Conservation (phyloP, 2,113 vertebrate species). For the Nothocercus julius region DNA sequence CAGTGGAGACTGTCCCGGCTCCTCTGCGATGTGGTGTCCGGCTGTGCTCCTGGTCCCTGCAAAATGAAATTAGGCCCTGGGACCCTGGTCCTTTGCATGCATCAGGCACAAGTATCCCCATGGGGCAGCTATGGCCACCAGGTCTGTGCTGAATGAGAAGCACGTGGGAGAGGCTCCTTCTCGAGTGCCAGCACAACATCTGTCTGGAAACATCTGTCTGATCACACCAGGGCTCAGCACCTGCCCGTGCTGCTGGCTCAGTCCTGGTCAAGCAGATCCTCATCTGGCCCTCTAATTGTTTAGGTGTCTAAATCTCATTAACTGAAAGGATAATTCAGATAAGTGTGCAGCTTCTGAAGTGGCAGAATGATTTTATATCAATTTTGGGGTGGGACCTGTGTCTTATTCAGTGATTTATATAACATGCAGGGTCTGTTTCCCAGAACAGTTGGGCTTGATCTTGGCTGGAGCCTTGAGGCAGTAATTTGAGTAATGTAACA, state of each 20-base stretch:
- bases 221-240: neutral
- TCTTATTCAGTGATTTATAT: neutral
- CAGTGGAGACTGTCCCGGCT: neutral
- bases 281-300: neutral
- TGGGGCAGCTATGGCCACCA: too few relatives aligned
- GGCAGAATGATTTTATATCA: neutral
- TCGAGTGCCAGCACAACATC: neutral
- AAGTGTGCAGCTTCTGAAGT: neutral
- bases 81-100: neutral
- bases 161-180: neutral
- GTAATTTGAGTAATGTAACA: constrained; percentile 10
- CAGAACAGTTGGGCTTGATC: neutral
- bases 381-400: neutral
- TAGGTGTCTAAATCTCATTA: neutral
- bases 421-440: neutral
- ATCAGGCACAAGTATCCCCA: neutral
- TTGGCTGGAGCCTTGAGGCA: constrained; percentile 16
- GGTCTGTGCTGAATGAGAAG: neutral
- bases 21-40: too few relatives aligned
- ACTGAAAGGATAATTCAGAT: neutral
- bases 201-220: neutral
- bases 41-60: too few relatives aligned
- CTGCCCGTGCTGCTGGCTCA: neutral
- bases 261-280: neutral
- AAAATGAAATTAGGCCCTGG: neutral